Conservation (phyloP, 2,113 vertebrate genomes). For the Tringa solitaria region DNA sequence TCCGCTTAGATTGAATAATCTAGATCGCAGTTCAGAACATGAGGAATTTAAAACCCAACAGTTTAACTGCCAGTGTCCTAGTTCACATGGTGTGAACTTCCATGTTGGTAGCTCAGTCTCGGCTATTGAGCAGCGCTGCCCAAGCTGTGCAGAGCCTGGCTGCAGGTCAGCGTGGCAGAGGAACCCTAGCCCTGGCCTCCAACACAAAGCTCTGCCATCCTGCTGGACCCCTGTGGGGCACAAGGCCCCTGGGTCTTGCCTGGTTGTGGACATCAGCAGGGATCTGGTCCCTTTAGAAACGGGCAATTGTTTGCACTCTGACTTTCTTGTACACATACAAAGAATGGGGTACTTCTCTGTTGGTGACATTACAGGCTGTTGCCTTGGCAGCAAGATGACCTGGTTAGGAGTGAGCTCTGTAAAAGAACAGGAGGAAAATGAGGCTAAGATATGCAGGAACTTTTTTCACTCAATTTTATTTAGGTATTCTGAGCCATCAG, state of each 20-base stretch:
- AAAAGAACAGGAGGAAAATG: background rate
- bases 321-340: background rate
- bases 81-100: background rate
- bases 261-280: background rate
- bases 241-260: background rate
- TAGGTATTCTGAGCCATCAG: background rate
- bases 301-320: background rate
- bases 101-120: background rate
- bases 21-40: background rate
- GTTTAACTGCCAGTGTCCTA: background rate
- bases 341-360: background rate
- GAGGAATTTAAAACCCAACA: slow-evolving; percentile 20
- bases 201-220: background rate
- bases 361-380: background rate
- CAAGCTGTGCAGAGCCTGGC: background rate
- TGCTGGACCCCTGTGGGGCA: background rate
- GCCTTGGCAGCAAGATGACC: slow-evolving; percentile 10
- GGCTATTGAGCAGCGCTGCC: rapidly evolving
- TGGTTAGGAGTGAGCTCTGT: background rate
- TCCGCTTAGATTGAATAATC: slow-evolving; percentile 38
- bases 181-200: background rate
- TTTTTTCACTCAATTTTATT: background rate
- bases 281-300: background rate
- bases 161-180: rapidly evolving
- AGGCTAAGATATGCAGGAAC: background rate